phyloP scores from a whole-genome alignment of 1,140 invertebrate genomes.

The Aplysia californica region DNA sequence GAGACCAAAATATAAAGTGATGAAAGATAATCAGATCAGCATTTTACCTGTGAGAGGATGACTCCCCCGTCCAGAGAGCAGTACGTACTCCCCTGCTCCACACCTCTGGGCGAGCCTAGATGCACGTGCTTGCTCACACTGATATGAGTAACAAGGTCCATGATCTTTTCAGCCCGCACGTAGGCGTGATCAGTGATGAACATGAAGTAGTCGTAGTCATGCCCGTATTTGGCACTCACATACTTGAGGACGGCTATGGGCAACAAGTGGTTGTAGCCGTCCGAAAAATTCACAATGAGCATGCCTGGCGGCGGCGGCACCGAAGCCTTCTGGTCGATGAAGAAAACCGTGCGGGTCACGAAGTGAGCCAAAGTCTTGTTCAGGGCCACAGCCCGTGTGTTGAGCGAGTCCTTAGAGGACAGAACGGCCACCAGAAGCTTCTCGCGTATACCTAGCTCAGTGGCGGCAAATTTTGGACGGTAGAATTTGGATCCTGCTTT shows the following conservation, averaged over 20 bases:
- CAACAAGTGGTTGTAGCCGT: conserved; percentile 57
- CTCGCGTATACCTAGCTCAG: conserved; percentile 89
- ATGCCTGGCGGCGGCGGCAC: conserved; percentile 42
- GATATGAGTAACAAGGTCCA: conserved; percentile 78
- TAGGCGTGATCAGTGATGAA: conserved; percentile 85
- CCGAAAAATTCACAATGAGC: conserved; percentile 63
- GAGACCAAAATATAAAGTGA: too few species aligned
- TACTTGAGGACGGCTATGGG: conserved; percentile 83
- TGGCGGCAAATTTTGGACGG: conserved; percentile 90
- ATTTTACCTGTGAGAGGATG: conserved; percentile 58
- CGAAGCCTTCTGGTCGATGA: conserved; percentile 77
- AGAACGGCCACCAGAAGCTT: conserved; percentile 89
- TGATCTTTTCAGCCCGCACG: conserved; percentile 79
- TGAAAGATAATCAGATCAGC: too few species aligned
- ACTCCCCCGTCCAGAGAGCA: conserved; percentile 59
- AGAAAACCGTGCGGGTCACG: conserved; percentile 82
- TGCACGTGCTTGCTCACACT: conserved; percentile 86
- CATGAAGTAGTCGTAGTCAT: conserved; percentile 92
- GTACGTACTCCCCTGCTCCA: conserved; percentile 49
- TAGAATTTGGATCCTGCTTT: conserved; percentile 45
- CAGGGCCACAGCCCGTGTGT: conserved; percentile 78
- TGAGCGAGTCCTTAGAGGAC: conserved; percentile 78
- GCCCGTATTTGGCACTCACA: conserved; percentile 86
- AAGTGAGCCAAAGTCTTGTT: conserved; percentile 84
- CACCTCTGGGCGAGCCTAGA: conserved; percentile 71